Conservation (phyloP, 2,113 vertebrate species). For the Parotia lawesii region DNA sequence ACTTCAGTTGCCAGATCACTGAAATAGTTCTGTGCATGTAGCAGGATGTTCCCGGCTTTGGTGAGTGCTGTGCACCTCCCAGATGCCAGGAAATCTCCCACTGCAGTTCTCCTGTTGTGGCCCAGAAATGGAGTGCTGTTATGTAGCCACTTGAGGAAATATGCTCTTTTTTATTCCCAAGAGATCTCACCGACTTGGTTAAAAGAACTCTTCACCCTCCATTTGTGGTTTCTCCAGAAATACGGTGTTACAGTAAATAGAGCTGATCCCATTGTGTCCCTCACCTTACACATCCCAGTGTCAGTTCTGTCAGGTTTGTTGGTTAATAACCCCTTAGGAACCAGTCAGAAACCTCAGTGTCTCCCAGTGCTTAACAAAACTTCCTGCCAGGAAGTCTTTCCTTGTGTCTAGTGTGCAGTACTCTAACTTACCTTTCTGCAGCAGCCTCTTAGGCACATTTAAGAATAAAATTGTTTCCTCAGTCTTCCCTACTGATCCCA, state of each 20-base stretch:
- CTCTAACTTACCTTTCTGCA: background rate
- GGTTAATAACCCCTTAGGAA: background rate
- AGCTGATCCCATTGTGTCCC: background rate
- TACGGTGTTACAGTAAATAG: fast-evolving
- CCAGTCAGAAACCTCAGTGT: background rate
- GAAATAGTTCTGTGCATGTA: background rate
- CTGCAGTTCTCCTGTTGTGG: fast-evolving
- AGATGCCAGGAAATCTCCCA: background rate
- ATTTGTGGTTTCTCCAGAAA: background rate
- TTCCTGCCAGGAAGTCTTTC: background rate
- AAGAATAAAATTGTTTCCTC: background rate
- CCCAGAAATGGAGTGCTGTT: background rate
- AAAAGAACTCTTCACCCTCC: background rate
- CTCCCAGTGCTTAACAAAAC: background rate
- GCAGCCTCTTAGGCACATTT: background rate
- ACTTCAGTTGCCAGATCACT: background rate
- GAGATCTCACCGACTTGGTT: background rate
- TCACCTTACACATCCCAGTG: background rate
- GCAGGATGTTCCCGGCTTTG: background rate
- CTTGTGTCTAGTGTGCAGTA: background rate
- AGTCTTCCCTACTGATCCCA: background rate
- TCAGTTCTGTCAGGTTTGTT: background rate
- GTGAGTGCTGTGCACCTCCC: background rate
- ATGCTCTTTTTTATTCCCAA: background rate
- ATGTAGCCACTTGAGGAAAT: background rate